Percentiles rank a stretch among this genome's conserved stretches.
phyloP scores from a whole-genome alignment of 2,888 invertebrate genomes.

The Xylota segnis region DNA sequence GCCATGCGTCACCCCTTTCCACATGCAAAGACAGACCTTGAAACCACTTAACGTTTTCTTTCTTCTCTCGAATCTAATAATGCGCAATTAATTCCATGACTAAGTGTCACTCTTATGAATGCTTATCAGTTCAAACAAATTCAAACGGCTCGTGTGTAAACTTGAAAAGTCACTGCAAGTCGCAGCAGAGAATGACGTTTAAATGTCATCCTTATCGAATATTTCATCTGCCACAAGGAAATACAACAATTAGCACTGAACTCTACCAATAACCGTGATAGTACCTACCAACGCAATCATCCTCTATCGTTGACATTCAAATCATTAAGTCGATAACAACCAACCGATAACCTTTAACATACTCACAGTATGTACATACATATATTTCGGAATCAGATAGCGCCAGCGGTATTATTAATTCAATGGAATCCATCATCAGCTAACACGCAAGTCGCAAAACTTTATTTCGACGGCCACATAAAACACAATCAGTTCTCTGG shows the following conservation, averaged over 20 bases:
- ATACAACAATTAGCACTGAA: not conserved
- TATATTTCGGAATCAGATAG: slow-evolving; percentile 28
- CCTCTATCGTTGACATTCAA: slow-evolving; percentile 35
- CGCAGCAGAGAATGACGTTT: not conserved
- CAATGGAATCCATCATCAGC: not conserved
- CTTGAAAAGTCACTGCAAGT: not conserved
- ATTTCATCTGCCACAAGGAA: slow-evolving; percentile 4
- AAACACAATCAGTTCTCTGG: not conserved
- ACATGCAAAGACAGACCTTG: no score
- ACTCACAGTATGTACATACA: not conserved
- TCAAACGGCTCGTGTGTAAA: not conserved
- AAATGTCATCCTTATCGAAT: slow-evolving; percentile 3
- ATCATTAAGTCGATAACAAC: slow-evolving; percentile 34
- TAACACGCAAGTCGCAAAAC: not conserved
- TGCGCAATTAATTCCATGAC: slow-evolving; percentile 5
- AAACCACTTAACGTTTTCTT: not conserved
- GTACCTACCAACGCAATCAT: not conserved
- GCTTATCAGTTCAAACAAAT: not conserved
- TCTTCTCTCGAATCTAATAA: not conserved
- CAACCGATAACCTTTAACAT: slow-evolving; percentile 17
- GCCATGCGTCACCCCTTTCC: no score
- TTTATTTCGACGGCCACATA: slow-evolving; percentile 5
- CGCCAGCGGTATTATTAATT: slow-evolving; percentile 15
- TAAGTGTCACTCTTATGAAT: not conserved
- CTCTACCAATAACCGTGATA: not conserved